A percentile compares a stretch with the other conserved stretches of the same genome.
Conservation (phyloP, 2,113 vertebrate species). For the Clarias gariepinus region DNA sequence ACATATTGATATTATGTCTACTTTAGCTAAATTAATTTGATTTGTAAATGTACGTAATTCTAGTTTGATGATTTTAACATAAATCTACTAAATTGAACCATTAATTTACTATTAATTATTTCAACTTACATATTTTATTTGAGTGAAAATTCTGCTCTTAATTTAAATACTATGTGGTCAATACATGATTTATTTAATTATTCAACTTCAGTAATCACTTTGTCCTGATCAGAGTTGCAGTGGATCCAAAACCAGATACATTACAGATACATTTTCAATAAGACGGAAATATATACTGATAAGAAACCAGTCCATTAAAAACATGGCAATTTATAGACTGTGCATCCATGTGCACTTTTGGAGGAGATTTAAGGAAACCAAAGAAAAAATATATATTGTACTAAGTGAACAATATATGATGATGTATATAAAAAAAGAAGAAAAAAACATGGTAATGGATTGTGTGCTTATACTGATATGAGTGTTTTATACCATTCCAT, state of each 20-base stretch:
- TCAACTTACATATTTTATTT: no score
- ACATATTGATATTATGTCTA: no score
- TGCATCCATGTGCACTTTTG: neutral
- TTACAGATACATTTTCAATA: neutral
- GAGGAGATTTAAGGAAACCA: neutral
- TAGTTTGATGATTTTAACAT: no score
- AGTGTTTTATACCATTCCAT: neutral
- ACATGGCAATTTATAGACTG: neutral
- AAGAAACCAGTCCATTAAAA: neutral
- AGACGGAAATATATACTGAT: neutral
- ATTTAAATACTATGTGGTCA: no score
- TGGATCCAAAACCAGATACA: neutral
- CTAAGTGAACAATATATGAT: neutral
- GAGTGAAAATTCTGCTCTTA: no score
- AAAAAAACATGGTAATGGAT: neutral
- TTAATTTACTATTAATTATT: no score
- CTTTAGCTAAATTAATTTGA: no score
- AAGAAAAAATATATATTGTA: neutral
- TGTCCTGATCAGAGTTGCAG: neutral
- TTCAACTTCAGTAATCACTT: neutral
- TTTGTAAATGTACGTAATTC: no score
- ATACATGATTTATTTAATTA: neutral
- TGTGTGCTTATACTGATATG: neutral
- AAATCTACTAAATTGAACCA: no score
- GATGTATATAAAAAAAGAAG: neutral